Base-by-base conservation (phyloP, 2,113 vertebrate genomes). In the Scomber scombrus region DNA sequence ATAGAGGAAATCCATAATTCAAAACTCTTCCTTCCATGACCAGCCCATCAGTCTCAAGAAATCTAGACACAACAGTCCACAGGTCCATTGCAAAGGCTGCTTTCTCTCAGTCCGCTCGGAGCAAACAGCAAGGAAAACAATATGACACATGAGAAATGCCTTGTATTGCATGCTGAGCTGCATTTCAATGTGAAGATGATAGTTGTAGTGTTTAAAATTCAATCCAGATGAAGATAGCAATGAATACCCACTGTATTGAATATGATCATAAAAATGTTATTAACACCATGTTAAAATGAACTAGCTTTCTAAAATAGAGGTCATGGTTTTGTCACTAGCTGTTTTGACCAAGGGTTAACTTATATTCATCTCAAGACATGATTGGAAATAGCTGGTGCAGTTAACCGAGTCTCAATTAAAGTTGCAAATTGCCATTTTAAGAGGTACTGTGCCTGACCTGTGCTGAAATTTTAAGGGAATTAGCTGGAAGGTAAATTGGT, bases 71-170 rank as follows among this genome's bases (percentile, higher is more conserved):
- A 80, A 66, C 57, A 52, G 51, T 82, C 69, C 65, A 78, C 52
- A 71, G 55, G 67, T 62, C 65, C 64, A 65, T 51, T 7, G 60
- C 65, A 26, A 18, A 54, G 73, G 76, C 21, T 23, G 18, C 26
- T 60, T 50, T 49, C 46, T 66, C 70, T 62, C 46, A 8, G 72
- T 16, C 11, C 2, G 43, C 40, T 43, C 15, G 10, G 52, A 60
- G 52, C 40, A 23, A 3, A 3, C 71, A 57, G 71, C 61, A 18
- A 79, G 52, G 11, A 75, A 78, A 87, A 55, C 85, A 85, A 87
- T 34, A 47, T 6, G 64, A 86, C 70, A 86, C 71, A 82, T 63
- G 63, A 55, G 83, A 89, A 86, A 81, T 81, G 78, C 78, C 68
- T 86, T 29, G 69, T 26, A 58, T 23, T 15, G 68, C 82, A 82